Evolutionary conservation across 30 jellyfish, hydroid and myxozoan species (phyloP).

Genomic region (Aurelia sp.): DNA sequence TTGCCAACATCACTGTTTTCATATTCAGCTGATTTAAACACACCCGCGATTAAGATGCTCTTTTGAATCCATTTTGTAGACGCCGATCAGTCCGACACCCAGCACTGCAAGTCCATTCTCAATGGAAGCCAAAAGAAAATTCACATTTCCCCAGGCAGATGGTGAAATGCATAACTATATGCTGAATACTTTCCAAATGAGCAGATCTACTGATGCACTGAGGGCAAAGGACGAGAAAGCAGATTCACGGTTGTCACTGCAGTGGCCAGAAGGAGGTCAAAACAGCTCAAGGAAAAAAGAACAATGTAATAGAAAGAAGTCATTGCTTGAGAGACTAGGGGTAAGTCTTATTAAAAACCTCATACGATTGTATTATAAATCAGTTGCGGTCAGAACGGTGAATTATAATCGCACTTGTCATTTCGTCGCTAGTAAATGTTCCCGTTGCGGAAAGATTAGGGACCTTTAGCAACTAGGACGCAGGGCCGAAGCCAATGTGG

Average conservation of each 20-base stretch:
- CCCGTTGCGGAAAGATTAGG: no score
- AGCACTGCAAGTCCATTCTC: slow-evolving; percentile 31
- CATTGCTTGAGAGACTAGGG: slow-evolving; percentile 73
- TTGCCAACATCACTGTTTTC: no score
- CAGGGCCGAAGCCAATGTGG: no score
- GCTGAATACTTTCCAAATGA: slow-evolving; percentile 19
- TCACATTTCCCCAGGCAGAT: slow-evolving; percentile 61
- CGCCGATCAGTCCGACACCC: slow-evolving; percentile 63
- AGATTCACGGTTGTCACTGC: slow-evolving; percentile 30
- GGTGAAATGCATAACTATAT: slow-evolving; percentile 3
- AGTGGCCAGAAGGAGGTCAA: slow-evolving; percentile 53
- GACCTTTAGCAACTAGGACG: no score
- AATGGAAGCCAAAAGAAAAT: slow-evolving; percentile 30
- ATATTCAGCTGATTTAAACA: no score
- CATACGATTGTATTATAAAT: background rate
- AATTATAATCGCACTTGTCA: no score
- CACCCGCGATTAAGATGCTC: no score
- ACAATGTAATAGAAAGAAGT: slow-evolving; percentile 55
- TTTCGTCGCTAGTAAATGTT: no score
- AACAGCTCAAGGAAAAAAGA: slow-evolving; percentile 16
- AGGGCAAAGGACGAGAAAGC: slow-evolving; percentile 4
- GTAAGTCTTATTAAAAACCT: slow-evolving; percentile 9
- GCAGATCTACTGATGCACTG: slow-evolving; percentile 35
- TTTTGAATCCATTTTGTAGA: background rate
- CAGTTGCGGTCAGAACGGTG: no score